These are phyloP conservation scores for Drosophila nigromelanica DNA, from an alignment of 1,140 invertebrate species.

Conservation along the genomic window DNA sequence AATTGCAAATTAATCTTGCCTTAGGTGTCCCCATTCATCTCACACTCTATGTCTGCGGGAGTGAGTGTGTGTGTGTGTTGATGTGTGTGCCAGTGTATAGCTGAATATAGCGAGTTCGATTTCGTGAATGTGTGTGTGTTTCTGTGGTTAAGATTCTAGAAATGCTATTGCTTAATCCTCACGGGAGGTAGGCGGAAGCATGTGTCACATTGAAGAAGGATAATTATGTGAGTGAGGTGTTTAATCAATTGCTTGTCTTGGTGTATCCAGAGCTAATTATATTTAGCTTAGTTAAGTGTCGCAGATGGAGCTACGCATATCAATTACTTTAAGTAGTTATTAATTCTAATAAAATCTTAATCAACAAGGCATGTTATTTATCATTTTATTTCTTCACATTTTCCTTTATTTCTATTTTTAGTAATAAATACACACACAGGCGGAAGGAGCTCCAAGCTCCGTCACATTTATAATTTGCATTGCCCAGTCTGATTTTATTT, in stretches of 20 bases:
- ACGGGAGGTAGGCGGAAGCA: neutral
- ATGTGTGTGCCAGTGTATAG: slow-evolving; percentile 8
- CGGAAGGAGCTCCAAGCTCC: too few species aligned
- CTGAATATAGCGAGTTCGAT: slow-evolving; percentile 45
- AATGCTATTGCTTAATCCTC: slow-evolving; percentile 12
- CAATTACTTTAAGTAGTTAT: slow-evolving; percentile 1
- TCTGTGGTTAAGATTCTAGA: slow-evolving; percentile 14
- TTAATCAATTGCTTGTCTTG: slow-evolving; percentile 43
- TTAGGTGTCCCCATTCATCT: slow-evolving; percentile 50
- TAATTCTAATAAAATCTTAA: neutral
- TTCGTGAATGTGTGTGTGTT: slow-evolving; percentile 13
- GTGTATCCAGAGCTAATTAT: slow-evolving; percentile 32
- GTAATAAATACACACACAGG: too few species aligned
- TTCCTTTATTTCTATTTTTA: too few species aligned
- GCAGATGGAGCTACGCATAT: neutral
- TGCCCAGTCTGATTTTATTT: neutral
- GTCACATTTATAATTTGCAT: too few species aligned
- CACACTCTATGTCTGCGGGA: neutral
- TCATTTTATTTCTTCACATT: neutral
- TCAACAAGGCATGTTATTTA: neutral
- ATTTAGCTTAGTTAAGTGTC: neutral
- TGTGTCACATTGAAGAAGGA: slow-evolving; percentile 26
- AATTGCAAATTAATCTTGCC: slow-evolving; percentile 81
- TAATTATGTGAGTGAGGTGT: slow-evolving; percentile 37
- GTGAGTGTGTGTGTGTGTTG: slow-evolving; percentile 1